Evolutionary conservation across 2,888 invertebrate species (phyloP).

Genomic region (Dynastes grantii): DNA sequence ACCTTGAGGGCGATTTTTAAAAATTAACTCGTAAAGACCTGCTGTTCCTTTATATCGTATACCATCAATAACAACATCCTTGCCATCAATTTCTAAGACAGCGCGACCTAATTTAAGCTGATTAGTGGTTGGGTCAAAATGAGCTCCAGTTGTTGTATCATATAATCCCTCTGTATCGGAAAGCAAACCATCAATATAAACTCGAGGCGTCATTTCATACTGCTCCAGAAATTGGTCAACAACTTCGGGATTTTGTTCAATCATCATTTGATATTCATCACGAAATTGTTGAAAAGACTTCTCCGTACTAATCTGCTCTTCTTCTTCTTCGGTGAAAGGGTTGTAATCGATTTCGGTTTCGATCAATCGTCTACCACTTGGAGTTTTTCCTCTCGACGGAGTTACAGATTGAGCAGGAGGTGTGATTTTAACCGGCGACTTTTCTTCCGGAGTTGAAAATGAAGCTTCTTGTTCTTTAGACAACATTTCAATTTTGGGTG

Average conservation of each 20-base stretch:
- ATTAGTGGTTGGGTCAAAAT: neutral
- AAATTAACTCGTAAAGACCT: conserved; percentile 24
- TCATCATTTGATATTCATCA: conserved; percentile 12
- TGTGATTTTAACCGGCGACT: neutral
- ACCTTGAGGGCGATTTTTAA: conserved; percentile 1
- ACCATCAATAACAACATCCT: neutral
- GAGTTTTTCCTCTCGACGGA: neutral
- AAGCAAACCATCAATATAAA: conserved; percentile 8
- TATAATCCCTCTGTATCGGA: conserved; percentile 3
- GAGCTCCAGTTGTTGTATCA: neutral
- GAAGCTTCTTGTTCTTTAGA: neutral
- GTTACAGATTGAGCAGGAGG: neutral
- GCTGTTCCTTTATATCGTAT: conserved; percentile 23
- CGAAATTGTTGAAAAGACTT: conserved; percentile 3
- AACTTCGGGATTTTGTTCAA: conserved; percentile 4
- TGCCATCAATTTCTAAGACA: neutral
- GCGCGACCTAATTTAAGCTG: conserved; percentile 14
- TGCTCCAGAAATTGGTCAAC: neutral
- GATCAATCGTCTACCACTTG: too few relatives aligned
- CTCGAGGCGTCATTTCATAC: neutral
- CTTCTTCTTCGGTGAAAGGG: conserved; percentile 16
- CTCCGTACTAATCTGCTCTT: conserved; percentile 2
- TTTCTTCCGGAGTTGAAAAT: neutral
- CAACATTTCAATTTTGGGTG: neutral
- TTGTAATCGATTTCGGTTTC: too few relatives aligned